Evolutionary conservation across 1,140 invertebrate species (phyloP).

Genomic region (Drosophila sp.): DNA sequence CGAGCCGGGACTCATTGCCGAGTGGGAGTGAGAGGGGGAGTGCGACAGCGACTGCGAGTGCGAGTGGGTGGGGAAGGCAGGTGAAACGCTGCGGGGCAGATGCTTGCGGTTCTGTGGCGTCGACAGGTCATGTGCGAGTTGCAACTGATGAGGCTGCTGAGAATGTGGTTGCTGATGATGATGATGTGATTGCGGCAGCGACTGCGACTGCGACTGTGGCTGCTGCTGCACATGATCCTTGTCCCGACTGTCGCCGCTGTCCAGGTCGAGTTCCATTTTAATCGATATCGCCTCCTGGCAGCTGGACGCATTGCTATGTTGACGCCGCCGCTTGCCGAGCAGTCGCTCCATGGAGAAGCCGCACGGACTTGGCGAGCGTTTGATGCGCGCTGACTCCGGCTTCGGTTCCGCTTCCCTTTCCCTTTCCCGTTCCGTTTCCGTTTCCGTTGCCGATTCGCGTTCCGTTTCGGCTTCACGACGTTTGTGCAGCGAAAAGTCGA

Average conservation of each 20-base stretch:
- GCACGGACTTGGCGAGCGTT: slow-evolving; percentile 61
- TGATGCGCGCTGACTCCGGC: slow-evolving; percentile 25
- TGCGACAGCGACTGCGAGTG: neutral
- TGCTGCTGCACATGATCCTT: neutral
- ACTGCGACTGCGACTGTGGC: too few relatives aligned
- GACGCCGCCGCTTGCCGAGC: slow-evolving; percentile 72
- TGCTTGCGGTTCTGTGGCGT: slow-evolving; percentile 15
- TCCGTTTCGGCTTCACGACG: slow-evolving; percentile 44
- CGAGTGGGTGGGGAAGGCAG: neutral
- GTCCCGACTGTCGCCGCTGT: slow-evolving; percentile 48
- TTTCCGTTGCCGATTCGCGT: slow-evolving; percentile 29
- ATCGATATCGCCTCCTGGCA: slow-evolving; percentile 43
- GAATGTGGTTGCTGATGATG: neutral
- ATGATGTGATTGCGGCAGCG: neutral
- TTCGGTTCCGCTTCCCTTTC: neutral
- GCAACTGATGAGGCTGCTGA: neutral
- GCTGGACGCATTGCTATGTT: slow-evolving; percentile 46
- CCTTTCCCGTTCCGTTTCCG: slow-evolving; percentile 5
- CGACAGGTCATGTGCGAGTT: slow-evolving; percentile 43
- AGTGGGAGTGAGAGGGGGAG: too few relatives aligned
- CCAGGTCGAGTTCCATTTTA: slow-evolving; percentile 65
- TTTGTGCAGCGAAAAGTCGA: slow-evolving; percentile 79
- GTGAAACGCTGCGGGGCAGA: neutral
- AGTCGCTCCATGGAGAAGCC: slow-evolving; percentile 76
- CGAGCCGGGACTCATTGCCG: neutral